Base-by-base conservation (phyloP, 2,888 invertebrate genomes). In the Steinernema carpocapsae region DNA sequence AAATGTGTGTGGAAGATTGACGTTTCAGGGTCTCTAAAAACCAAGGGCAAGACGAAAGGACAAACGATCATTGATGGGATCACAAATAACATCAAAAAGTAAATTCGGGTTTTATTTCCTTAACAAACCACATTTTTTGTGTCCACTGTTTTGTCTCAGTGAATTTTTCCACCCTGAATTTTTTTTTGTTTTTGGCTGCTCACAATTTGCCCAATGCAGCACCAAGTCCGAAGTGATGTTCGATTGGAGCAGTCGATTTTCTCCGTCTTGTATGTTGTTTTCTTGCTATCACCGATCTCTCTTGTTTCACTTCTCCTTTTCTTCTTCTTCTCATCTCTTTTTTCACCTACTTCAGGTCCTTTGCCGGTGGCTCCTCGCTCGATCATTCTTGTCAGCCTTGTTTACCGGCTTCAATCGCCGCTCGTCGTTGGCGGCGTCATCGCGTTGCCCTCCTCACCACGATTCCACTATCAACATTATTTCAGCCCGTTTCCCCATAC, bases 381-480 rank as follows among this genome's bases (percentile, higher is more conserved):
- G 32, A 64, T 26, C 64, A 64, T 26, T 32, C 29, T 64, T 64
- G 64, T 64, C 64, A 64, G 64, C 64, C 64, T 64, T 64, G 64
- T 64, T 64, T 64, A 64, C 64, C 64, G 64, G 64, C 64, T 64
- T 64, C 64, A 64, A 64, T 32, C 64, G 29, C 32, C 64, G 17
- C 64, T 32, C 64, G 32, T 17, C 64, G 12, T 1, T n/a, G 12
- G 29, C 64, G 14, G 7, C 37, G 64, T 64, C 17, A 12, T 32
- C 64, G 32, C 32, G 29, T 6, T 17, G 6, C 29, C 32, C 32
- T 22, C 7, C 29, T 6, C 37, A n/a, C n/a, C n/a, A n/a, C 37
- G 10, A 37, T 37, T 37, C 10, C 37, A 37, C 37, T 37, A 29
- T 64, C 64, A 29, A 26, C 26, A 29, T 64, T 64, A 29, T 64